A percentile compares a stretch with the other conserved stretches of the same genome.
Evolutionary conservation across 2,797 vertebrate genomes (phyloP).

Genomic region (Xenopus petersii): DNA sequence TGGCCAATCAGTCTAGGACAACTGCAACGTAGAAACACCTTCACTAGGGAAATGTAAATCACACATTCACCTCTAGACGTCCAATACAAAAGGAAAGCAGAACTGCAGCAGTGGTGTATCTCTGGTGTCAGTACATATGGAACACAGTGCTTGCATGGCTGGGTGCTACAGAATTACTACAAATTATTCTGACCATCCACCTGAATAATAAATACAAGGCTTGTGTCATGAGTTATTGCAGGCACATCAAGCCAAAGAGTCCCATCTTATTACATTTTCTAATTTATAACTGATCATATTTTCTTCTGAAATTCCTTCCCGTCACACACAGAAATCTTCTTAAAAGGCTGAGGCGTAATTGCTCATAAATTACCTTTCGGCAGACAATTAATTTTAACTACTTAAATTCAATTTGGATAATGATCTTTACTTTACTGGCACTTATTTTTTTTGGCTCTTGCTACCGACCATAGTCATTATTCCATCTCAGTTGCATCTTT

Average conservation of each 20-base stretch:
- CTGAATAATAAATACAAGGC: background rate
- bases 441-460: background rate
- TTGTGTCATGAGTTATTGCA: background rate
- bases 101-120: too few species aligned
- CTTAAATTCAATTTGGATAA: conserved; percentile 9
- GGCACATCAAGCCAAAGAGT: background rate
- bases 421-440: conserved; percentile 3
- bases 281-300: background rate
- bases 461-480: background rate
- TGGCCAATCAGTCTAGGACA: too few species aligned
- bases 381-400: conserved; percentile 4
- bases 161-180: background rate
- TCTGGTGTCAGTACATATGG: too few species aligned
- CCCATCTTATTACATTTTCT: background rate
- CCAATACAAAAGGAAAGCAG: too few species aligned
- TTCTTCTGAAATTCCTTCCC: background rate
- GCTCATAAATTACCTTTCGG: background rate
- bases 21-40: too few species aligned
- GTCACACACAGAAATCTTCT: background rate
- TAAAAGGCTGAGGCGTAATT: background rate
- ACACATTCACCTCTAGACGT: too few species aligned
- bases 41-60: too few species aligned
- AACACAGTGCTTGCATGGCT: too few species aligned
- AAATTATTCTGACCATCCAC: background rate
- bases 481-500: background rate